A percentile compares a stretch with the other conserved stretches of the same genome.
Evolutionary conservation across 1,140 invertebrate species (phyloP).

Genomic region (Caenorhabditis briggsae): DNA sequence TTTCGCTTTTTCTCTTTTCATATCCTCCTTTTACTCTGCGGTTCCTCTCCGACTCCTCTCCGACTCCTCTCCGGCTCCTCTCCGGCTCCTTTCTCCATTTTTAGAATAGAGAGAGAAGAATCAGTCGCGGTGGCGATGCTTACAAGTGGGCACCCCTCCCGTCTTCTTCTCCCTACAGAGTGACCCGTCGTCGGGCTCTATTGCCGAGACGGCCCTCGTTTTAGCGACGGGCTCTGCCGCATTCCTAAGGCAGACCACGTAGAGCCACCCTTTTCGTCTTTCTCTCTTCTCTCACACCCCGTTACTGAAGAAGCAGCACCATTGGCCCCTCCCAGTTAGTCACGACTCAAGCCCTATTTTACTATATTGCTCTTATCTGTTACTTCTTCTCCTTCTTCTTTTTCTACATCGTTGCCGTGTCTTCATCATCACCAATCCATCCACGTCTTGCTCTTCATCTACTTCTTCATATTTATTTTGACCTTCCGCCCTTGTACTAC

Average conservation of each 20-base stretch:
- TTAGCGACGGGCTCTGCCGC: constrained; percentile 32
- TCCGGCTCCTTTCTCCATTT: not conserved
- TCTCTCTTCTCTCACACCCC: constrained; percentile 37
- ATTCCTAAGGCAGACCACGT: constrained; percentile 55
- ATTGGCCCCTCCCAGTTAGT: constrained; percentile 53
- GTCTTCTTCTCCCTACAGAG: constrained; percentile 1
- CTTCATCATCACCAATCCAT: too few species aligned
- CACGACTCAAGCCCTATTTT: constrained; percentile 52
- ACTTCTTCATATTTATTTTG: constrained; percentile 34
- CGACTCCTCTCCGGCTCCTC: not conserved
- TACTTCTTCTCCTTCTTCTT: not conserved
- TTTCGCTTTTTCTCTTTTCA: not conserved
- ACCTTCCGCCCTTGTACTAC: constrained; percentile 1
- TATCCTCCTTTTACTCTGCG: not conserved
- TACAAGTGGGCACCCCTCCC: not conserved
- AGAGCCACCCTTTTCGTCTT: constrained; percentile 17
- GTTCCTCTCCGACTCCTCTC: too few species aligned
- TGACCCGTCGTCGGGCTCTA: constrained; percentile 36
- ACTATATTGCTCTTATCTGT: constrained; percentile 49
- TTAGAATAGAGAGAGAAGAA: not conserved
- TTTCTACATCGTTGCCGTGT: too few species aligned
- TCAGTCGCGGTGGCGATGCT: constrained; percentile 47
- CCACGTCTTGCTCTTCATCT: too few species aligned
- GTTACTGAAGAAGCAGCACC: constrained; percentile 44
- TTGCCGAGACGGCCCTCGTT: constrained; percentile 43